Conservation (phyloP, 1,140 invertebrate genomes). For the Cyrtorhinus lividipennis region DNA sequence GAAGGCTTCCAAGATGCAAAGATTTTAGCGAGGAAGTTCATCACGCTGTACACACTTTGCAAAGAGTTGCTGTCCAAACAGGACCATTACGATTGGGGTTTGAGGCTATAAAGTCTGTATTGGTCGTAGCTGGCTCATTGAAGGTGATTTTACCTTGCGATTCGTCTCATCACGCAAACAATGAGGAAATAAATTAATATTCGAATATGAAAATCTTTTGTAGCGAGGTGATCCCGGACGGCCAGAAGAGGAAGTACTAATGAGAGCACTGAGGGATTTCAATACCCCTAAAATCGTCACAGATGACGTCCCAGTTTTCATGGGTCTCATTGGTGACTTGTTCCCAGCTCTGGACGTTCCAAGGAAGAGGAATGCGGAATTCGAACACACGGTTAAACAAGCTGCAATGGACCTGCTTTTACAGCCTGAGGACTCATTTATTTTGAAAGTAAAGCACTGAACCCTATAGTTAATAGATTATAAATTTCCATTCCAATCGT, state of each 20-base stretch:
- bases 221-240: slow-evolving; percentile 73
- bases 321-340: slow-evolving; percentile 90
- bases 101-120: slow-evolving; percentile 91
- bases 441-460: slow-evolving; percentile 84
- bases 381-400: slow-evolving; percentile 86
- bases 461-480: background rate
- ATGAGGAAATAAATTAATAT: no score
- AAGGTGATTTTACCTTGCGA: slow-evolving; percentile 60
- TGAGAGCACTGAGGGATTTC: slow-evolving; percentile 90
- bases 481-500: background rate
- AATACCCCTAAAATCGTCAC: slow-evolving; percentile 93
- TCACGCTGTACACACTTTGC: slow-evolving; percentile 87
- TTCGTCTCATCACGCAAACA: no score
- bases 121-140: slow-evolving; percentile 87
- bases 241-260: slow-evolving; percentile 93
- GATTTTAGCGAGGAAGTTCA: slow-evolving; percentile 86
- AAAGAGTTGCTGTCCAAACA: slow-evolving; percentile 91
- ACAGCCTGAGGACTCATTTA: slow-evolving; percentile 92
- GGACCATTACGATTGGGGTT: slow-evolving; percentile 95
- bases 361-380: slow-evolving; percentile 80
- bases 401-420: slow-evolving; percentile 75
- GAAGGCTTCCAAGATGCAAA: slow-evolving; percentile 93
- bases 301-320: slow-evolving; percentile 90
- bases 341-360: slow-evolving; percentile 92
- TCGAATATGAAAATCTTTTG: no score